phyloP scores from a whole-genome alignment of 2,797 vertebrate species.

The Lutjanus campechanus region DNA sequence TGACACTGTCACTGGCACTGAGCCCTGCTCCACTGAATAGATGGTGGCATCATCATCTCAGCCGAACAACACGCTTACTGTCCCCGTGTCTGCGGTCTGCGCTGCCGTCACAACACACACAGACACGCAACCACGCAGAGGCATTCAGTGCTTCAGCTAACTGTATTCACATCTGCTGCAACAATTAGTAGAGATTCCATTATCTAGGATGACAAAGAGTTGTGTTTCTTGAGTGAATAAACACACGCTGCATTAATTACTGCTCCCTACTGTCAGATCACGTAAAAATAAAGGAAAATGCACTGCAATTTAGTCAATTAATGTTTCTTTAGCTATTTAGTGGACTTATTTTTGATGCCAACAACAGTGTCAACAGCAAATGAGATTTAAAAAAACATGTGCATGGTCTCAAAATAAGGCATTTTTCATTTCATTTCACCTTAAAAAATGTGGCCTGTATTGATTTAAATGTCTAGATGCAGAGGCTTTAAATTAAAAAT shows the following conservation, averaged over 20 bases:
- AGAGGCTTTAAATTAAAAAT: too few species aligned
- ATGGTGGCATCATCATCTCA: conserved; percentile 66
- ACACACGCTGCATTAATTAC: background rate
- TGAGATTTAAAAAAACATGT: too few species aligned
- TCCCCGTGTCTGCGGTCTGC: conserved; percentile 55
- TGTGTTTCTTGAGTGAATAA: background rate
- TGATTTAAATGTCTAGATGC: too few species aligned
- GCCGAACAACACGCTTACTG: conserved; percentile 67
- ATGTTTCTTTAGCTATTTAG: background rate
- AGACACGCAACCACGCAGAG: background rate
- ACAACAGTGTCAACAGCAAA: too few species aligned
- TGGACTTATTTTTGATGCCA: too few species aligned
- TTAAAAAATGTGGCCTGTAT: too few species aligned
- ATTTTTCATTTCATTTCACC: too few species aligned
- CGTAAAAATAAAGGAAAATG: background rate
- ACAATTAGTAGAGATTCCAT: background rate
- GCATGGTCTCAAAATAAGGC: too few species aligned
- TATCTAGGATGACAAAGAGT: background rate
- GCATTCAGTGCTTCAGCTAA: background rate
- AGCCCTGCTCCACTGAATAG: conserved; percentile 65
- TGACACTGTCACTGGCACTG: conserved; percentile 42
- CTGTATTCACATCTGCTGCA: background rate
- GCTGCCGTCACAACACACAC: conserved; percentile 63
- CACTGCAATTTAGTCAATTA: background rate
- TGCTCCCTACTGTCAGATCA: background rate